Evolutionary conservation across 64 coral and sea anemone genomes (phyloP).

Genomic region (Montipora capricornis): DNA sequence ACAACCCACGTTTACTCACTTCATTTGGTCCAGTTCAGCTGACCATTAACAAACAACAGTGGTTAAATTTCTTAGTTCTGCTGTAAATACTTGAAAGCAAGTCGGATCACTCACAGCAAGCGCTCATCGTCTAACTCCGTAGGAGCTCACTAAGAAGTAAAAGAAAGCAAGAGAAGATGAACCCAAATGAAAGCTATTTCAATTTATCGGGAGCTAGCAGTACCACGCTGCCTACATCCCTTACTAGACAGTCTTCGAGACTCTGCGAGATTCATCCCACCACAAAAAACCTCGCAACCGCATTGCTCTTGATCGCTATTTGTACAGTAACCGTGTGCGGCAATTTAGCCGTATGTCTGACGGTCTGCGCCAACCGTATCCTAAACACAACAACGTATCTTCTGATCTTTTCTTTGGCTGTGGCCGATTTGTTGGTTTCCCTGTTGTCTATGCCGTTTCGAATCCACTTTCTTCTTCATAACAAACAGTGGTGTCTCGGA

Average conservation of each 20-base stretch:
- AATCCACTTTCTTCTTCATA: constrained; percentile 67
- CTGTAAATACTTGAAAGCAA: background rate
- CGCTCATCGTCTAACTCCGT: background rate
- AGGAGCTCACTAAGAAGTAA: too few relatives aligned
- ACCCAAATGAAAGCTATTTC: background rate
- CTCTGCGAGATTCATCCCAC: constrained; percentile 51
- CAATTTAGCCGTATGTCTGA: constrained; percentile 62
- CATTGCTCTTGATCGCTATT: constrained; percentile 43
- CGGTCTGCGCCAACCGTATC: constrained; percentile 57
- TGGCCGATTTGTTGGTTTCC: constrained; percentile 81
- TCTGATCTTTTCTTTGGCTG: constrained; percentile 82
- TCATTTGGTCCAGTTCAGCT: background rate
- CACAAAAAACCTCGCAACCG: constrained; percentile 52
- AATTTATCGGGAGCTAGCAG: background rate
- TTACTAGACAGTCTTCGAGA: background rate
- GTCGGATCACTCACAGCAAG: background rate
- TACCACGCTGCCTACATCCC: too few relatives aligned
- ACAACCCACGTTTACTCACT: background rate
- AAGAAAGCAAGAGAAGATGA: background rate
- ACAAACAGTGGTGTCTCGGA: constrained; percentile 69
- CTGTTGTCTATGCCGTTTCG: constrained; percentile 82
- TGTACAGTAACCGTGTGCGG: constrained; percentile 73
- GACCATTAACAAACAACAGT: background rate
- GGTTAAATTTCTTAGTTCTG: background rate
- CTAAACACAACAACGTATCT: constrained; percentile 76